Evolutionary conservation across 2,797 vertebrate species (phyloP), one percentile per base, ranked within the genome.

Genomic region (Heliangelus exortis): DNA sequence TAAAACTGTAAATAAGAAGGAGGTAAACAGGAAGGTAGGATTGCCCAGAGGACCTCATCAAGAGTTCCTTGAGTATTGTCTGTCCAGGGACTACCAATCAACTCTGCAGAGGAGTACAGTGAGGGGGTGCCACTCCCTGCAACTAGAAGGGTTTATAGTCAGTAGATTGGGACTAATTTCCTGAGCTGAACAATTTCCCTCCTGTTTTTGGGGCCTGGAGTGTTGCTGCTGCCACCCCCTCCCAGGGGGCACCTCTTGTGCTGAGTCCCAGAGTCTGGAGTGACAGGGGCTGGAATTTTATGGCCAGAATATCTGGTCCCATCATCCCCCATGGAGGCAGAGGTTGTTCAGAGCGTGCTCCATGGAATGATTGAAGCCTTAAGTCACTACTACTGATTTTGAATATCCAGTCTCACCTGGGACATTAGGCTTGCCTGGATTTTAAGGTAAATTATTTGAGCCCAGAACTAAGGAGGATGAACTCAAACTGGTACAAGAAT

Each of bases 71-170:
- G 74, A 79, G 48, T 8, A 31, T 33, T 28, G 12, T 55, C 48
- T 78, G 36, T 78, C 83, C 72, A 34, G 72, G 26, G 47, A 85
- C 25, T 16, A 31, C 50, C 31, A 12, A 33, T 61, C 36, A 58
- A 10, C 12, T 6, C 16, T 54, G 61, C 62, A 17, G 66, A 54
- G 51, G 39, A 50, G 25, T 5, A 25, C 28, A 54, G 50, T 15
- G 14, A 12, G 15, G 16, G 29, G 22, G 22, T 68, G 54, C 47
- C 28, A 7, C 4, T 28, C 65, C 0, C 0, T 23, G 29, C 22
- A 21, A 75, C 54, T 48, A 39, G 36, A 41, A 69, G 31, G 29
- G 36, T 92, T 91, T 43, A 80, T n/a, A 26, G 18, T 17, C 39
- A 39, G 12, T 29, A 14, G 51, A 15, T 25, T 74, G 77, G n/a